Conservation (phyloP, 2,888 invertebrate species). For the Nemotelus pantherinus region DNA sequence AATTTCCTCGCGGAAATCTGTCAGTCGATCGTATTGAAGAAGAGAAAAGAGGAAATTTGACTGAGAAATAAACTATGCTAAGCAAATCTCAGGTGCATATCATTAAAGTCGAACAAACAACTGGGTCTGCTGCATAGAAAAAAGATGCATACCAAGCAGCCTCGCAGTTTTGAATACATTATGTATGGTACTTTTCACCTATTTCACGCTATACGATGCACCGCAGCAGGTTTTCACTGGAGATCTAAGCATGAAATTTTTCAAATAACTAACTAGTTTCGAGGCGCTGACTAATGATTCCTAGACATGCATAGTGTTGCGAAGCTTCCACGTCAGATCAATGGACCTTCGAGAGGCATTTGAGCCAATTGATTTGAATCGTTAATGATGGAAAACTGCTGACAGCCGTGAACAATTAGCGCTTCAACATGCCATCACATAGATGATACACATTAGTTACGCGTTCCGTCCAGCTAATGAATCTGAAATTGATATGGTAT, state of each 20-base stretch:
- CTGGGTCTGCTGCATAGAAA: too few relatives aligned
- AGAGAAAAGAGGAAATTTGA: constrained; percentile 13
- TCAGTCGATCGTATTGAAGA: too few relatives aligned
- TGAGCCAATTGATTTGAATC: background rate
- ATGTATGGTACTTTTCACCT: background rate
- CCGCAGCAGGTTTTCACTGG: background rate
- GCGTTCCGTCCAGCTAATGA: too few relatives aligned
- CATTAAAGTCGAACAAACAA: background rate
- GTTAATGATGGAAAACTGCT: background rate
- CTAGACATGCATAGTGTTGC: constrained; percentile 8
- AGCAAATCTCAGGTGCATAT: constrained; percentile 17
- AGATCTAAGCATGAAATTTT: constrained; percentile 8
- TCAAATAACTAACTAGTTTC: constrained; percentile 8
- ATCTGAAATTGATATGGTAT: too few relatives aligned
- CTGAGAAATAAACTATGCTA: constrained; percentile 24
- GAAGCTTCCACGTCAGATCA: constrained; percentile 4
- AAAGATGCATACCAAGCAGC: too few relatives aligned
- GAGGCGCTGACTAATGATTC: constrained; percentile 11
- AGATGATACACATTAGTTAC: background rate
- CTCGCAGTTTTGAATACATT: too few relatives aligned
- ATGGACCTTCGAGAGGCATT: background rate
- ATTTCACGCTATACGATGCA: constrained; percentile 3
- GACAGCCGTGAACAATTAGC: background rate
- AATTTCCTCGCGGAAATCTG: too few relatives aligned
- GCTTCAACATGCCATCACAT: background rate